Conservation (phyloP, 1,140 invertebrate genomes). For the Antheraea pernyi region DNA sequence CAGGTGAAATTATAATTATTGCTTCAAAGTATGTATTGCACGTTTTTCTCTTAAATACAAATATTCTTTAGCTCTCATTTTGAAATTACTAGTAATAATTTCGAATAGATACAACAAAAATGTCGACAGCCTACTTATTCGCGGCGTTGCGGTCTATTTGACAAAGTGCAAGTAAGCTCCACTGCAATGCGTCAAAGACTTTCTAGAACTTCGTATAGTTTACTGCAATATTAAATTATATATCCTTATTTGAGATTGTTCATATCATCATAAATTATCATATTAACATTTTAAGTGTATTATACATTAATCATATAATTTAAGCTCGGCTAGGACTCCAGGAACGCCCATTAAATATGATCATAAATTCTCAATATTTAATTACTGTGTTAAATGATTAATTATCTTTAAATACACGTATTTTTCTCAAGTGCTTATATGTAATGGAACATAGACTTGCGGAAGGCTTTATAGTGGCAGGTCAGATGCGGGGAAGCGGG, state of each 20-base stretch:
- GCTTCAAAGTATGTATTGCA: no score
- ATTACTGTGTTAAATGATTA: background rate
- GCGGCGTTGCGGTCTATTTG: constrained; percentile 39
- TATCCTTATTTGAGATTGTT: background rate
- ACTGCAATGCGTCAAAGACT: constrained; percentile 44
- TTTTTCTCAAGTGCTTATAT: constrained; percentile 14
- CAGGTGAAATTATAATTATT: no score
- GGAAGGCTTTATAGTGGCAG: constrained; percentile 52
- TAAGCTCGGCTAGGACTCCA: background rate
- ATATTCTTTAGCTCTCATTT: no score
- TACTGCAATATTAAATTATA: background rate
- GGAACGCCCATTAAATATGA: background rate
- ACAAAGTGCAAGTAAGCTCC: constrained; percentile 22
- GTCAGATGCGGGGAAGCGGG: constrained; percentile 39
- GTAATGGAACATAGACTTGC: constrained; percentile 33
- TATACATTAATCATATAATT: no score
- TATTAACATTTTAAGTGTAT: no score
- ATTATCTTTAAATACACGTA: background rate
- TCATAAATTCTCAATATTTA: background rate
- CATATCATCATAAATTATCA: no score
- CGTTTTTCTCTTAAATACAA: no score
- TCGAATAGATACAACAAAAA: background rate
- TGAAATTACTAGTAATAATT: no score
- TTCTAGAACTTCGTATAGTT: background rate
- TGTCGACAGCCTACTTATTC: constrained; percentile 10